These are phyloP conservation scores for Plutella xylostella DNA, from an alignment of 2,888 invertebrate genomes.

Conservation along the genomic window DNA sequence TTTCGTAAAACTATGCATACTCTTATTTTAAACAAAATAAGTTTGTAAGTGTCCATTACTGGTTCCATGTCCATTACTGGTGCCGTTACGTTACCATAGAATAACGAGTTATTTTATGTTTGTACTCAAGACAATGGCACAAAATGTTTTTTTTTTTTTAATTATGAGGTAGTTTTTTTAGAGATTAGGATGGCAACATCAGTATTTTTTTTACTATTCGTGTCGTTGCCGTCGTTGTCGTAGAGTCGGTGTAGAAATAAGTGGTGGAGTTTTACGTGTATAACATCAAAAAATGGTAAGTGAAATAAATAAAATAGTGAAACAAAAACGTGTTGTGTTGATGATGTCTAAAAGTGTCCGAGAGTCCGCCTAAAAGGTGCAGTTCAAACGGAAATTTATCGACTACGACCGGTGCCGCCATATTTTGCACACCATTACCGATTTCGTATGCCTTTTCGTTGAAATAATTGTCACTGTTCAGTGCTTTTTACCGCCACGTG, in stretches of 20 bases:
- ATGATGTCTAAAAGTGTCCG: conserved; percentile 27
- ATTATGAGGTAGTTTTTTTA: too few relatives aligned
- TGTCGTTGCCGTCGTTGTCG: conserved; percentile 68
- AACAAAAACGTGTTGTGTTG: conserved; percentile 38
- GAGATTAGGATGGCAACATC: too few relatives aligned
- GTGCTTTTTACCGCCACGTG: conserved; percentile 65
- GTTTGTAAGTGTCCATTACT: too few relatives aligned
- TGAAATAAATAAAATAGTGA: conserved; percentile 53
- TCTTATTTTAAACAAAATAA: too few relatives aligned
- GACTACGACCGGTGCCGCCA: conserved; percentile 65
- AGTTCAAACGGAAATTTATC: conserved; percentile 38
- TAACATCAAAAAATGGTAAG: conserved; percentile 70
- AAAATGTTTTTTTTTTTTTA: too few relatives aligned
- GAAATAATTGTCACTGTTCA: conserved; percentile 62
- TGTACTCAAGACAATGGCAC: too few relatives aligned
- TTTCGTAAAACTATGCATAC: too few relatives aligned
- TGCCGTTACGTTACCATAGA: too few relatives aligned
- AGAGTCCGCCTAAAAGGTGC: conserved; percentile 28
- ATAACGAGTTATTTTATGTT: too few relatives aligned
- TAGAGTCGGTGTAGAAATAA: conserved; percentile 64
- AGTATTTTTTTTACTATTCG: too few relatives aligned
- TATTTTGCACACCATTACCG: conserved; percentile 58
- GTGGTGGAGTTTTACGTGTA: conserved; percentile 65
- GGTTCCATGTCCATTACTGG: too few relatives aligned
- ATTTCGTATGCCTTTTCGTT: conserved; percentile 63